Conservation (phyloP, 2,113 vertebrate genomes). For the Hippocampus abdominalis region DNA sequence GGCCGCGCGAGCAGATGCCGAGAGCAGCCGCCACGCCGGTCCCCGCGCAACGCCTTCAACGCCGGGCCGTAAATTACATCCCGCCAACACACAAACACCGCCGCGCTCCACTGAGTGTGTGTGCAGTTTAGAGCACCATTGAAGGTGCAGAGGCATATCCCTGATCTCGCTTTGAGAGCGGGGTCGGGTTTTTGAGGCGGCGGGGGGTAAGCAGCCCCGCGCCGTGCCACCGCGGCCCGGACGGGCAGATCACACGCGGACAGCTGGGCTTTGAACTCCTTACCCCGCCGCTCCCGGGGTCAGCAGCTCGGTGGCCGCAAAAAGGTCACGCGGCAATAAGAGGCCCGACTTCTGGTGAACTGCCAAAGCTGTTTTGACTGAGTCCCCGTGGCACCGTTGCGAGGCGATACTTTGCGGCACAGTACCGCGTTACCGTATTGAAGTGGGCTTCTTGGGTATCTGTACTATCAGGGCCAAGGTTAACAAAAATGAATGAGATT, state of each 20-base stretch:
- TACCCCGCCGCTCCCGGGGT: constrained; percentile 63
- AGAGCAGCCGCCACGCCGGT: constrained; percentile 57
- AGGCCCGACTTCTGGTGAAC: constrained; percentile 59
- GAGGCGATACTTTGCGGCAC: constrained; percentile 31
- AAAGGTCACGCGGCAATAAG: constrained; percentile 61
- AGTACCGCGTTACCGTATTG: background rate
- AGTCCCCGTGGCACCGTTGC: constrained; percentile 62
- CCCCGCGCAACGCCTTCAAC: constrained; percentile 55
- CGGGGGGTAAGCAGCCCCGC: constrained; percentile 52
- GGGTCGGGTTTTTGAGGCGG: constrained; percentile 48
- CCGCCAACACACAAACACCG: constrained; percentile 63
- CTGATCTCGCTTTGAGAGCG: constrained; percentile 53
- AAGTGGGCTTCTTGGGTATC: background rate
- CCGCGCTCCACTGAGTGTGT: constrained; percentile 58
- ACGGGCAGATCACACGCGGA: constrained; percentile 55
- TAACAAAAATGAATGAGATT: no score
- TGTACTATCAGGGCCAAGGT: background rate
- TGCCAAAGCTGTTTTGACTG: constrained; percentile 63
- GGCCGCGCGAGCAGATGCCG: constrained; percentile 66
- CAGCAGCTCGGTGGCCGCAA: constrained; percentile 64
- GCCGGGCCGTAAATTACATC: constrained; percentile 68
- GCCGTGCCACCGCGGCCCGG: constrained; percentile 47
- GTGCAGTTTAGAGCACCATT: constrained; percentile 57
- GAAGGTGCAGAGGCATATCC: constrained; percentile 54
- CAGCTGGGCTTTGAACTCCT: constrained; percentile 74